Evolutionary conservation across 1,140 invertebrate species (phyloP), one percentile per base, ranked within the genome.

Genomic region (Caenorhabditis latens): DNA sequence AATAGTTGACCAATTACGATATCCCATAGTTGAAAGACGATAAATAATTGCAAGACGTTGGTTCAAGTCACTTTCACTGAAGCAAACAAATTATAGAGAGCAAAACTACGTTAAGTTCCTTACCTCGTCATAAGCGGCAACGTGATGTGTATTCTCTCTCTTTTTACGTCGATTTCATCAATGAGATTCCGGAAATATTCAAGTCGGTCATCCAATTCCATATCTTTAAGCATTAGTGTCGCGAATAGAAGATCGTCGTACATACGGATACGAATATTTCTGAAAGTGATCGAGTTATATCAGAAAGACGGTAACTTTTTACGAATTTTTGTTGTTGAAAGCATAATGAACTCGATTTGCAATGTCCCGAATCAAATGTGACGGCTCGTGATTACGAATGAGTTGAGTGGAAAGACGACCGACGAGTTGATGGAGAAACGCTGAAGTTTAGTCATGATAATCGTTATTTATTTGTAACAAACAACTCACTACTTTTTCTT

Each of bases 331-430:
- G 3, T 50, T n/a, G 21, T 79, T 79, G 71, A 79, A 79, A 32
- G 71, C n/a, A 53, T 19, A 79, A 53, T 79, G 71, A 53, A 79
- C 71, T 50, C 71, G 71, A n/a, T 79, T 79, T 2, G 71, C 71
- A 50, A 79, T 50, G 24, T 79, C 71, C 24, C 71, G 43, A 53
- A 79, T 79, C 46, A 79, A 53, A 53, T 79, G 71, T 0, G 46
- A 19, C 9, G 71, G 71, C 24, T 79, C 71, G 11, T 79, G 71
- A 53, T 50, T 79, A 32, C 71, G 43, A 14, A 79, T 79, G 13
- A 79, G n/a, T 24, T 79, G 71, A 8, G 71, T 79, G 11, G 71
- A 79, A 6, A 79, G 71, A 24, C 71, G 71, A 9, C 71, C 71
- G 11, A 79, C 71, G 4, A 79, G 71, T 24, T 79, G 71, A 14